Percentiles rank a stretch among this genome's conserved stretches.
These are phyloP conservation scores for Hylia prasina DNA, from an alignment of 2,113 vertebrate genomes.

Conservation along the genomic window DNA sequence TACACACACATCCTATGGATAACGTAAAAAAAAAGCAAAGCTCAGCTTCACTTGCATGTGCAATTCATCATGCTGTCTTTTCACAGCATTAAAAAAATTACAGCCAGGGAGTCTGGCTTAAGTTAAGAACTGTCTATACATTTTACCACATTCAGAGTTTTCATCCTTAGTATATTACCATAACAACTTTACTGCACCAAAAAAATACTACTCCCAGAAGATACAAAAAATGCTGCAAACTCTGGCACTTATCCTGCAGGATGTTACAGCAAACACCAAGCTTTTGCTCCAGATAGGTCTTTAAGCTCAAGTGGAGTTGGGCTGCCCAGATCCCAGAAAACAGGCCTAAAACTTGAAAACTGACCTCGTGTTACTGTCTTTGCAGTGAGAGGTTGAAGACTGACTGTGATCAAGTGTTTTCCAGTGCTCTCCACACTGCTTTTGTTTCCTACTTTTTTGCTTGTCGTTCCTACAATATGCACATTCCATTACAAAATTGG, in stretches of 20 bases:
- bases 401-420: background rate
- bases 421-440: background rate
- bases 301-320: fast-evolving
- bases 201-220: background rate
- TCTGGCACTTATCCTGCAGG: background rate
- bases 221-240: background rate
- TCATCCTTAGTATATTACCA: background rate
- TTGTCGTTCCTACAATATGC: background rate
- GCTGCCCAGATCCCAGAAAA: background rate
- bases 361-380: background rate
- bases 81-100: background rate
- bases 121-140: background rate
- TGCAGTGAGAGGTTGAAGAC: background rate
- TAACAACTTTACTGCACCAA: background rate
- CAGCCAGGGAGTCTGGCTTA: background rate
- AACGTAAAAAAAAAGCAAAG: background rate
- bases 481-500: background rate
- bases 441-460: background rate
- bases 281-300: background rate
- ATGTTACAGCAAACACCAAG: background rate
- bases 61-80: background rate
- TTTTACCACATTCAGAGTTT: background rate
- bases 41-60: background rate
- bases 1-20: background rate
- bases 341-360: background rate